Evolutionary conservation across 2,888 invertebrate species (phyloP).

Genomic region (Drosophila multiciliata): DNA sequence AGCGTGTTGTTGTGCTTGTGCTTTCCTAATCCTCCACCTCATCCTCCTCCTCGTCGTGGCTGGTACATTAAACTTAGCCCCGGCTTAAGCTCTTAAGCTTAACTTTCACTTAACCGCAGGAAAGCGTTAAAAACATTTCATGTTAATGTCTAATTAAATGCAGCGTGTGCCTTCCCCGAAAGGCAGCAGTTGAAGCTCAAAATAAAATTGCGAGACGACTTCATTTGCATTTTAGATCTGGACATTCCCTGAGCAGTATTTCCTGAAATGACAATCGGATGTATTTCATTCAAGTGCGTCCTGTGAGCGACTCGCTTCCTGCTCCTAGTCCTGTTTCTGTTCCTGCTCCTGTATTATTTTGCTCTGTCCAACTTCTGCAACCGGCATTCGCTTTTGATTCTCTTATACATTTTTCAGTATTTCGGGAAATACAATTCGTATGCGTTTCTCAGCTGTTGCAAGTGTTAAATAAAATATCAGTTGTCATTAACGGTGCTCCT

Average conservation of each 20-base stretch:
- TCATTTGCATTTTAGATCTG: slow-evolving; percentile 74
- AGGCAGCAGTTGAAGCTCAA: slow-evolving; percentile 18
- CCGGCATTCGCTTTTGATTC: slow-evolving; percentile 1
- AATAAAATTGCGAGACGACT: slow-evolving; percentile 45
- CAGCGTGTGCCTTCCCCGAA: slow-evolving; percentile 34
- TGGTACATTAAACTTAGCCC: slow-evolving; percentile 65
- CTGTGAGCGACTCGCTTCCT: slow-evolving; percentile 41
- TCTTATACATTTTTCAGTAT: slow-evolving; percentile 60
- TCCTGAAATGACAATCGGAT: slow-evolving; percentile 69
- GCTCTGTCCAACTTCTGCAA: not conserved
- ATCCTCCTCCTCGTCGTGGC: not conserved
- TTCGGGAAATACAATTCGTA: slow-evolving; percentile 63
- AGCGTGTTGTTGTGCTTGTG: slow-evolving; percentile 21
- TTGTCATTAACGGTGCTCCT: slow-evolving; percentile 64
- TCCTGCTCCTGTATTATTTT: not conserved
- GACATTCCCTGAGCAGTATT: slow-evolving; percentile 23
- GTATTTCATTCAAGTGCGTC: slow-evolving; percentile 64
- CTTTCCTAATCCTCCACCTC: not conserved
- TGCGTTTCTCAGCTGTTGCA: slow-evolving; percentile 65
- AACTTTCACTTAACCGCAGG: slow-evolving; percentile 76
- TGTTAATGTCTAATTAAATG: slow-evolving; percentile 79
- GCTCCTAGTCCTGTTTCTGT: not conserved
- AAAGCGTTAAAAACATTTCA: slow-evolving; percentile 50
- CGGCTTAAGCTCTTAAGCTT: slow-evolving; percentile 65
- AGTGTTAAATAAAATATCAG: slow-evolving; percentile 74